Conservation (phyloP, 2,113 vertebrate species). For the Acanthisitta chloris region DNA sequence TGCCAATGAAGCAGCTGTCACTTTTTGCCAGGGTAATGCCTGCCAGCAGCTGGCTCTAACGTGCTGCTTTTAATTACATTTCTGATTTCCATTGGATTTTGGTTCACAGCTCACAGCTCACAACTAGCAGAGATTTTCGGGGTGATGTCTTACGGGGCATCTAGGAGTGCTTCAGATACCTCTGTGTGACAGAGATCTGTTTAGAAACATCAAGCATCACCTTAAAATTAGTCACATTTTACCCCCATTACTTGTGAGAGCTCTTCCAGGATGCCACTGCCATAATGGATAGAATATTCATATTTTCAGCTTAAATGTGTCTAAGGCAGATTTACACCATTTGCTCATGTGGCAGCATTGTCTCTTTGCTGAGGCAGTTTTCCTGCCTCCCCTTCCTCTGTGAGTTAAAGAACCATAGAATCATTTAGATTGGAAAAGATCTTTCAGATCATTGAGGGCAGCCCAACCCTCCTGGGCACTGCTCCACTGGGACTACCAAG, state of each 20-base stretch:
- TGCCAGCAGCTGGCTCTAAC: conserved; percentile 50
- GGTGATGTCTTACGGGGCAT: not conserved
- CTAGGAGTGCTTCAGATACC: not conserved
- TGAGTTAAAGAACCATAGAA: not conserved
- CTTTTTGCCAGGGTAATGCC: conserved; percentile 29
- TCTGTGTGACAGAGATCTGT: not conserved
- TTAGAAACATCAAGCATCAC: not conserved
- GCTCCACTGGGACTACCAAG: not conserved
- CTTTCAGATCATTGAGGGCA: not conserved
- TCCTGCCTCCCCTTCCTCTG: not conserved
- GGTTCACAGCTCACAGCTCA: not conserved
- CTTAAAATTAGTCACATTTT: not conserved
- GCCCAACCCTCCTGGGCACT: not conserved
- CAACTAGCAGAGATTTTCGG: not conserved
- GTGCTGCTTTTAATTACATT: conserved; percentile 64
- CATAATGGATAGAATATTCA: not conserved
- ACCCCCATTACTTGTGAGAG: not conserved
- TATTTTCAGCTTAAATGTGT: not conserved
- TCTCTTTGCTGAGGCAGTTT: not conserved
- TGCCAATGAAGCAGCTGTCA: conserved; percentile 65
- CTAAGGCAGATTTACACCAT: not conserved
- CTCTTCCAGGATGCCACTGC: not conserved
- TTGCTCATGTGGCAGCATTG: not conserved
- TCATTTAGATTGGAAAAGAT: not conserved
- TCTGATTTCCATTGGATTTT: conserved; percentile 41